These are phyloP conservation scores for Monoplex corrugatus DNA, from an alignment of 2,888 invertebrate genomes.

Conservation along the genomic window DNA sequence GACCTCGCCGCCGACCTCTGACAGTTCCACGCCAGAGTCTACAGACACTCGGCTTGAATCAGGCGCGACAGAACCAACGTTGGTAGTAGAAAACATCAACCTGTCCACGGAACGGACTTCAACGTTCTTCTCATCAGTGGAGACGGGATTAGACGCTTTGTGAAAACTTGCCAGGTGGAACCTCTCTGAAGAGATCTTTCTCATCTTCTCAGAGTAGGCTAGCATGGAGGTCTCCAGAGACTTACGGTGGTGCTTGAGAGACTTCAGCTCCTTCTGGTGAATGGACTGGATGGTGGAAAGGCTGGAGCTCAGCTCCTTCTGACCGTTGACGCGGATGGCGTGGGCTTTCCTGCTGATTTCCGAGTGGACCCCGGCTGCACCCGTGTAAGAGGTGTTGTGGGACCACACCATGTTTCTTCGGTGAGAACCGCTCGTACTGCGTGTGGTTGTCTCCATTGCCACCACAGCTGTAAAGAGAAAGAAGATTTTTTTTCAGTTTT, in stretches of 20 bases:
- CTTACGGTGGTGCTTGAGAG: not conserved
- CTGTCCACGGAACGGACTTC: not conserved
- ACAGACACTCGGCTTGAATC: not conserved
- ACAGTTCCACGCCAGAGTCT: not conserved
- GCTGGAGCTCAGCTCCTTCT: not conserved
- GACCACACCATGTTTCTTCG: conserved; percentile 34
- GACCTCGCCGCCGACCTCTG: not conserved
- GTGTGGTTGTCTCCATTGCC: conserved; percentile 10
- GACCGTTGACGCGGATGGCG: conserved; percentile 11
- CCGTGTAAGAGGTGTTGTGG: conserved; percentile 49
- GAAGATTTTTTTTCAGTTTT: not conserved
- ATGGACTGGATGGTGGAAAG: conserved; percentile 39
- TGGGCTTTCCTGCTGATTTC: conserved; percentile 37
- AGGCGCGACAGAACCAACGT: not conserved
- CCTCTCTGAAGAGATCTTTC: conserved; percentile 47
- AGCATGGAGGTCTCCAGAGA: conserved; percentile 51
- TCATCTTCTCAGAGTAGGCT: conserved; percentile 52
- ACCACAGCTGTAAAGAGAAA: not conserved
- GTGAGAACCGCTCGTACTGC: not conserved
- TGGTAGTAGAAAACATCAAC: not conserved
- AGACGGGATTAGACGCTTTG: not conserved
- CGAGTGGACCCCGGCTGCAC: conserved; percentile 47
- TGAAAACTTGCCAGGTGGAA: not conserved
- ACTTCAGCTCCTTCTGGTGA: conserved; percentile 49
- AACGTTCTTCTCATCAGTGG: not conserved